Base-by-base conservation (phyloP, 2,888 invertebrate species). In the Sinelater perroti region DNA sequence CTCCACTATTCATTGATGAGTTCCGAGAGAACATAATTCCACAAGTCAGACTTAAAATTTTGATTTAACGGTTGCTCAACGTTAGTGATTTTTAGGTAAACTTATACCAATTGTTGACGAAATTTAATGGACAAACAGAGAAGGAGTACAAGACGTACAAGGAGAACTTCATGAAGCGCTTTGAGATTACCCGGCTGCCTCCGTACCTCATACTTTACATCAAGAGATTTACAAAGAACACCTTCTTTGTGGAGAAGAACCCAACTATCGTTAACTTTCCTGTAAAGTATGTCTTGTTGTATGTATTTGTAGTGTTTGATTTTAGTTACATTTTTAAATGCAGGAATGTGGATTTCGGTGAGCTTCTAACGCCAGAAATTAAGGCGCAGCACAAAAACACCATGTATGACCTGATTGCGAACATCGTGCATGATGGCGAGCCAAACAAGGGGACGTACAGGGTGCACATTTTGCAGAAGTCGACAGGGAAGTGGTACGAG, bases 241-340 rank as follows among this genome's bases (percentile, higher is more conserved):
- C 96, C 3, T 99, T 98, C 80, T 99, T 97, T 72, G 86, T 97
- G 11, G 99, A 99, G 78, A 99, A 99, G 80, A 99, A 99, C 82
- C 97, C 97, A 1, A 99, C 99, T 0, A 99, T 99, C 72, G 98
- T 99, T 1, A 99, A 99, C 78, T 99, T 99, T 77, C 99, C 99
- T 2, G 95, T 99, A 59, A 97, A 95, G 95, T 97, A 82, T 40
- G 10, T 35, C 5, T 2, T 3, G 6, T n/a, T 38, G 26, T 33
- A 28, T 14, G 10, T 33, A 21, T 14, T 44, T 44, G 24, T 10
- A 36, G 3, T 46, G 5, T 13, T 16, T 42, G 10, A n/a, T n/a
- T n/a, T n/a, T n/a, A n/a, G n/a, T n/a, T n/a, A n/a, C n/a, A n/a
- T n/a, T n/a, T n/a, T n/a, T n/a, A n/a, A n/a, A n/a, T n/a, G n/a